Evolutionary conservation across 1,140 invertebrate species (phyloP).

Genomic region (Aporrectodea caliginosa): DNA sequence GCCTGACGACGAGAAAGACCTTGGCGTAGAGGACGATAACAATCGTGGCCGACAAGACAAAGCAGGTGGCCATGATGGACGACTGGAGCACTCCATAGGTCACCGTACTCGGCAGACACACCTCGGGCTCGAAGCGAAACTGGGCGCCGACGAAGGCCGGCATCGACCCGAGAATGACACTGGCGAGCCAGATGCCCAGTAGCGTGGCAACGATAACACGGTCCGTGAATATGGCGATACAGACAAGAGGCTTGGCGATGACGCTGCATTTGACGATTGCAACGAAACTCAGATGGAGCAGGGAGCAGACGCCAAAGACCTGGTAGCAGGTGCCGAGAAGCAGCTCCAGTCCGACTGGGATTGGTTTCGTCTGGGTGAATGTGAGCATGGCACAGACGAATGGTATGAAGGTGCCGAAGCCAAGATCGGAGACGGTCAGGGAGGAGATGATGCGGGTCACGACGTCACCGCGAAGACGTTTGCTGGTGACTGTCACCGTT

Average conservation of each 20-base stretch:
- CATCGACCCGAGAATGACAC: background rate
- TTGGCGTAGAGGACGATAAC: background rate
- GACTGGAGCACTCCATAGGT: background rate
- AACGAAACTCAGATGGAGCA: background rate
- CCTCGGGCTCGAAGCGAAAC: background rate
- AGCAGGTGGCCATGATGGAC: background rate
- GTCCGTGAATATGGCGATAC: background rate
- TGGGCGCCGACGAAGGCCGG: background rate
- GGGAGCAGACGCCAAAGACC: background rate
- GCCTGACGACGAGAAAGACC: background rate
- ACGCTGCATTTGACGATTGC: background rate
- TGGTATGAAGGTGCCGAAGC: background rate
- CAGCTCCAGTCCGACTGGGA: background rate
- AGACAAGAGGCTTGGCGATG: background rate
- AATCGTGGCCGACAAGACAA: background rate
- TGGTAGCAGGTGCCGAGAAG: background rate
- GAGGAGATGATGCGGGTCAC: background rate
- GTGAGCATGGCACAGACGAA: background rate
- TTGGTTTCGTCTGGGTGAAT: background rate
- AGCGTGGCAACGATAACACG: background rate
- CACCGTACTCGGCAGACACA: background rate
- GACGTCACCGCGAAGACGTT: background rate
- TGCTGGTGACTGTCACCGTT: background rate
- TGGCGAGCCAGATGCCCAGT: background rate
- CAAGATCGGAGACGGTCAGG: background rate